phyloP scores from a whole-genome alignment of 2,888 invertebrate genomes.

The Philereme transversata region DNA sequence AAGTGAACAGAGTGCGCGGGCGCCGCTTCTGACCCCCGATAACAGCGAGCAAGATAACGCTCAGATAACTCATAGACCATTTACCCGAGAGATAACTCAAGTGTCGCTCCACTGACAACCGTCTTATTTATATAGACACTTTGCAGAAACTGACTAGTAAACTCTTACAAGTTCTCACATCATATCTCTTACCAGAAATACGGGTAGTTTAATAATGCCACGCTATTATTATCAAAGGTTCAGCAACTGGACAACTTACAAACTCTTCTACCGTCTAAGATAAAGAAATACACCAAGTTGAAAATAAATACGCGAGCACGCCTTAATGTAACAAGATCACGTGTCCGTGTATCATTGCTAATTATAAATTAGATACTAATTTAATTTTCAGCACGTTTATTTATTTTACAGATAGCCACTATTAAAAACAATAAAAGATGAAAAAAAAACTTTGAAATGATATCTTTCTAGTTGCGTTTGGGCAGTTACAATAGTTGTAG shows the following conservation, averaged over 20 bases:
- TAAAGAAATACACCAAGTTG: not conserved
- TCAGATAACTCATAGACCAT: slow-evolving; percentile 40
- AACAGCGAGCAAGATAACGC: slow-evolving; percentile 54
- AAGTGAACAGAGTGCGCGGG: slow-evolving; percentile 63
- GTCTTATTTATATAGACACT: slow-evolving; percentile 41
- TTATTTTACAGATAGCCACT: not conserved
- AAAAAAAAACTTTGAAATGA: not conserved
- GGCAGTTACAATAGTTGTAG: too few species aligned
- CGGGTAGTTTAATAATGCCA: too few species aligned
- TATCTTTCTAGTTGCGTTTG: too few species aligned
- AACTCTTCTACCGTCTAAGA: too few species aligned
- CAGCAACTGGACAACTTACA: too few species aligned
- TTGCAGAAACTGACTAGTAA: slow-evolving; percentile 9
- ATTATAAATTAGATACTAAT: slow-evolving; percentile 3
- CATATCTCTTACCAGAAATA: too few species aligned
- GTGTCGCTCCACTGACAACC: slow-evolving; percentile 46
- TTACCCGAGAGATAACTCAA: slow-evolving; percentile 41
- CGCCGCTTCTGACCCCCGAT: slow-evolving; percentile 70
- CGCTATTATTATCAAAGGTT: too few species aligned
- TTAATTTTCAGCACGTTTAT: slow-evolving; percentile 3
- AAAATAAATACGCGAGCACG: slow-evolving; percentile 6
- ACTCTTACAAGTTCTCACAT: not conserved
- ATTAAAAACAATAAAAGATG: not conserved
- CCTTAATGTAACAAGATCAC: slow-evolving; percentile 5
- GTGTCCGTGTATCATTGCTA: slow-evolving; percentile 6